phyloP scores from a whole-genome alignment of 2,113 vertebrate genomes.

The Neomonachus schauinslandi region DNA sequence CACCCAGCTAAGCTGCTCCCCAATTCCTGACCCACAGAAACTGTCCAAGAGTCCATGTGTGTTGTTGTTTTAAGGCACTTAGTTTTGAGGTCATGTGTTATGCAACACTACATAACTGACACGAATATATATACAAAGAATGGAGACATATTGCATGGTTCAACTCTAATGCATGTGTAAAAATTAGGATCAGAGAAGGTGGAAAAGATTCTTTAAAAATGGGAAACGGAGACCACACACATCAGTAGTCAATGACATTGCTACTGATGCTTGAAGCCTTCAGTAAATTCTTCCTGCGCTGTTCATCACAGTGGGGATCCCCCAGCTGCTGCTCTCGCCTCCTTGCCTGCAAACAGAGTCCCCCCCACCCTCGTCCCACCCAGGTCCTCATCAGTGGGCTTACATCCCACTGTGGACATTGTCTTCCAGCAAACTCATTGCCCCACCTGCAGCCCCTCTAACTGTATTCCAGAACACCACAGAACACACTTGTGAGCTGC shows the following conservation, averaged over 20 bases:
- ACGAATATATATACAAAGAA: not conserved
- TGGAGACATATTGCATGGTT: too few species aligned
- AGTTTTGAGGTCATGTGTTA: not conserved
- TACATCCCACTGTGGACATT: not conserved
- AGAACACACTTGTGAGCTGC: too few species aligned
- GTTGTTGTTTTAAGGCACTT: not conserved
- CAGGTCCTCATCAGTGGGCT: not conserved
- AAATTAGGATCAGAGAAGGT: not conserved
- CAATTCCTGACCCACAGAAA: not conserved
- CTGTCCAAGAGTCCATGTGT: fast-evolving
- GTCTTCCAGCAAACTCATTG: not conserved
- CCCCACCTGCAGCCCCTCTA: not conserved
- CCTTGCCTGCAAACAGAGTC: not conserved
- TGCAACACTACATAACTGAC: too few species aligned
- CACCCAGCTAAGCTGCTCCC: not conserved
- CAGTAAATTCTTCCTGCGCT: not conserved
- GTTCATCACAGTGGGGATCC: too few species aligned
- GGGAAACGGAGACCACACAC: not conserved
- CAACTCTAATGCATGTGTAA: too few species aligned
- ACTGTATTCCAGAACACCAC: too few species aligned
- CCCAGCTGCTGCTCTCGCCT: not conserved
- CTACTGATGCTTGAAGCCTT: fast-evolving
- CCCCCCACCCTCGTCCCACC: not conserved
- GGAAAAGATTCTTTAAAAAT: not conserved
- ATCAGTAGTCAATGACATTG: not conserved